Evolutionary conservation across 2,888 invertebrate species (phyloP), one percentile per base, ranked within the genome.

Genomic region (Elysia crispata): DNA sequence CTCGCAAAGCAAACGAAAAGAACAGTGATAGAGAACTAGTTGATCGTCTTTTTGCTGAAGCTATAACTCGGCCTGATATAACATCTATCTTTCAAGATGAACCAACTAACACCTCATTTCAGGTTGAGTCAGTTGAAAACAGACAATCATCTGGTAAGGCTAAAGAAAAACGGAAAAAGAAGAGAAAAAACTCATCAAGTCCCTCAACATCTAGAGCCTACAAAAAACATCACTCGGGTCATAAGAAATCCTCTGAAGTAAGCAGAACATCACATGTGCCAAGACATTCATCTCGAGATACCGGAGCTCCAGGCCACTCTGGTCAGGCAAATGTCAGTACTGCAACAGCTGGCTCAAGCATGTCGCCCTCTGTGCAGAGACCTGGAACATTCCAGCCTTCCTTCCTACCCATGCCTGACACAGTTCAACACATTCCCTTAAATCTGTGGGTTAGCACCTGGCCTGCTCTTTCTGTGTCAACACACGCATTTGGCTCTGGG

Each of bases 191-290:
- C n/a, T 23, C 20, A 18, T 23, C n/a, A 20, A 70, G 76, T 41
- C 76, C 76, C 18, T 70, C 76, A 0, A 13, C 31, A 11, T 23
- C 67, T 31, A 50, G 31, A 3, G 20, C 80, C 31, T 83, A 67
- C 72, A 90, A 90, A 76, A 90, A 90, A 79, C 89, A 89, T 76
- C 88, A 87, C 20, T 86, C 87, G 79, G 90, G 89, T n/a, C 89
- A 89, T 80, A 90, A 90, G 74, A 89, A 78, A 49, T 80, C 83
- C 30, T 62, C 70, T 25, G 75, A 70, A 13, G 20, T 31, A 30
- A 20, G 25, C 54, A 62, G 62, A 25, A 72, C 30, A 18, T 50
- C 66, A 67, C 74, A 67, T n/a, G 33, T 57, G 49, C 41, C 30
- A 33, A 72, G 28, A 20, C 49, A 62, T 18, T 50, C 23, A 25